Evolutionary conservation across 2,888 invertebrate genomes (phyloP).

Genomic region (Onthophagus sagittarius): DNA sequence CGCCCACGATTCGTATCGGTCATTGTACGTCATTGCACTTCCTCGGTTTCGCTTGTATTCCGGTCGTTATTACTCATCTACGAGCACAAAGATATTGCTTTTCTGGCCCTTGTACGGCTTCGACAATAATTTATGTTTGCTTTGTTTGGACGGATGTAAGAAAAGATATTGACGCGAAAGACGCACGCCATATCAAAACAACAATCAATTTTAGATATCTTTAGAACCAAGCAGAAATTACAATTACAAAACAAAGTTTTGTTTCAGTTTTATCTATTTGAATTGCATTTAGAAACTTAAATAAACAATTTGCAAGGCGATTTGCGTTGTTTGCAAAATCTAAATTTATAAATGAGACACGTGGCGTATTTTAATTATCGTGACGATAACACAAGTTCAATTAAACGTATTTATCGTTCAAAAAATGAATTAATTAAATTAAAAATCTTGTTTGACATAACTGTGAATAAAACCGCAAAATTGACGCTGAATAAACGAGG

Average conservation of each 20-base stretch:
- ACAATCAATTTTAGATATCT: not conserved
- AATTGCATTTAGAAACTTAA: not conserved
- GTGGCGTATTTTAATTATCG: not conserved
- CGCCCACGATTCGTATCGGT: not conserved
- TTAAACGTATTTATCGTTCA: too few relatives aligned
- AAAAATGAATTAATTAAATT: not conserved
- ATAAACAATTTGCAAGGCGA: too few relatives aligned
- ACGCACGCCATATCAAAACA: too few relatives aligned
- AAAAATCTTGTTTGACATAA: not conserved
- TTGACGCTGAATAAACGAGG: not conserved
- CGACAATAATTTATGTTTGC: not conserved
- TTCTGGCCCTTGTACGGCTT: not conserved
- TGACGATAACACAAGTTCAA: not conserved
- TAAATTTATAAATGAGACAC: not conserved
- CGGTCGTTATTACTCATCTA: not conserved
- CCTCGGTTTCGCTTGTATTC: not conserved
- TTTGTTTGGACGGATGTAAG: not conserved
- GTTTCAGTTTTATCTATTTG: not conserved
- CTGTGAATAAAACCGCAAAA: not conserved
- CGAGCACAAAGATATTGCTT: not conserved
- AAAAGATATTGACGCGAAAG: not conserved
- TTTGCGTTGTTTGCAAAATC: too few relatives aligned
- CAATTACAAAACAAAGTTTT: not conserved
- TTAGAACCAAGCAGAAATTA: not conserved
- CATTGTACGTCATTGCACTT: not conserved